A percentile compares a stretch with the other conserved stretches of the same genome.
Conservation (phyloP, 2,888 invertebrate species). For the Tenodera sinensis region DNA sequence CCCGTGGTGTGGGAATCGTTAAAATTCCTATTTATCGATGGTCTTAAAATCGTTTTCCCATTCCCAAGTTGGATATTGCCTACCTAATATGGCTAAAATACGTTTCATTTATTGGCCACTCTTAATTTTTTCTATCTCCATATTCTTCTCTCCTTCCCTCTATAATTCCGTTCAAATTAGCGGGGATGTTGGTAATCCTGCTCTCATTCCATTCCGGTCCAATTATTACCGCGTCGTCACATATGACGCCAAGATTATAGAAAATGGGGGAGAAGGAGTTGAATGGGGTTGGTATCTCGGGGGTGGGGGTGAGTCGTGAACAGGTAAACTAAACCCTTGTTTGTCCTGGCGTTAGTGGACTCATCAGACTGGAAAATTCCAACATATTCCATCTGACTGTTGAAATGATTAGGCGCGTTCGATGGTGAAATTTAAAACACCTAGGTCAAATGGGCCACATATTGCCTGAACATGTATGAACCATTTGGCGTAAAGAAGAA, state of each 20-base stretch:
- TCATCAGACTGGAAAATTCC: too few species aligned
- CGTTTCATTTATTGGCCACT: not conserved
- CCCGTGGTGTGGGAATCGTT: not conserved
- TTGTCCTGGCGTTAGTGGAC: too few species aligned
- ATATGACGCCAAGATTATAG: not conserved
- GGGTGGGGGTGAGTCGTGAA: too few species aligned
- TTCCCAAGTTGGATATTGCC: not conserved
- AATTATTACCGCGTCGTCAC: not conserved
- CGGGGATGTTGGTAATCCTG: not conserved
- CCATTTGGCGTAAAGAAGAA: too few species aligned
- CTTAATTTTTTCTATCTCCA: not conserved
- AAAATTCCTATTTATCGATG: not conserved
- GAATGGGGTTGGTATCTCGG: too few species aligned
- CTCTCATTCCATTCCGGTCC: not conserved
- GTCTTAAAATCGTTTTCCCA: not conserved
- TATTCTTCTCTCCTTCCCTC: not conserved
- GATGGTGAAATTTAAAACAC: too few species aligned
- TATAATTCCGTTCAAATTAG: not conserved
- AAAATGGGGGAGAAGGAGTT: not conserved
- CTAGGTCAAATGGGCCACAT: too few species aligned
- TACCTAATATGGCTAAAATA: not conserved
- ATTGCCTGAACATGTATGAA: too few species aligned
- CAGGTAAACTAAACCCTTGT: too few species aligned
- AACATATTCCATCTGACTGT: too few species aligned
- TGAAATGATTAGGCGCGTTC: too few species aligned